phyloP scores from a whole-genome alignment of 2,888 invertebrate genomes.

The Nomada goodeniana region DNA sequence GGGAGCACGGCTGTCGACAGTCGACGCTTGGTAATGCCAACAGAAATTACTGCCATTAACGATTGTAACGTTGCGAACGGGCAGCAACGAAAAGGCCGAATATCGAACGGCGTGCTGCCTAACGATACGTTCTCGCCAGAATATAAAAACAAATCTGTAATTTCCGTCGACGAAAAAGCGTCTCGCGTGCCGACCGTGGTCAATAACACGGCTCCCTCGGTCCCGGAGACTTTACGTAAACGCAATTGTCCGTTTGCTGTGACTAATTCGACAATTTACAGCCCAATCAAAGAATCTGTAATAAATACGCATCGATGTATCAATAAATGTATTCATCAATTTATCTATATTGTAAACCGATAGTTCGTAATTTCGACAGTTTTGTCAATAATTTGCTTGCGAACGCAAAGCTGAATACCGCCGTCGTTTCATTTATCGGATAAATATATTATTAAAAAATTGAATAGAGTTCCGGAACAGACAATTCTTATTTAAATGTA shows the following conservation, averaged over 20 bases:
- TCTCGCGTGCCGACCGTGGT: constrained; percentile 57
- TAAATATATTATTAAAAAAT: too few species aligned
- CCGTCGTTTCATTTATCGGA: too few species aligned
- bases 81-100: constrained; percentile 62
- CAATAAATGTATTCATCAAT: too few species aligned
- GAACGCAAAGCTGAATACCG: neutral
- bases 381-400: too few species aligned
- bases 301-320: too few species aligned
- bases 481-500: too few species aligned
- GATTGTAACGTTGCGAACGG: constrained; percentile 70
- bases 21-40: constrained; percentile 57
- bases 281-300: too few species aligned
- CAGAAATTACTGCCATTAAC: constrained; percentile 72
- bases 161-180: constrained; percentile 59
- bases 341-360: too few species aligned
- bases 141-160: constrained; percentile 68
- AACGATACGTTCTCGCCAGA: constrained; percentile 63
- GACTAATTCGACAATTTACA: too few species aligned
- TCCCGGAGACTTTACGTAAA: constrained; percentile 56
- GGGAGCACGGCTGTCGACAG: constrained; percentile 60
- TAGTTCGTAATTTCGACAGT: too few species aligned
- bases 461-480: too few species aligned
- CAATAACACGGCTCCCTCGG: constrained; percentile 43
- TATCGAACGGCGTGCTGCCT: constrained; percentile 60
- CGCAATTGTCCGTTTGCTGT: constrained; percentile 41